These are phyloP conservation scores for Globicephala melas DNA, from an alignment of 2,113 vertebrate species.

Conservation along the genomic window DNA sequence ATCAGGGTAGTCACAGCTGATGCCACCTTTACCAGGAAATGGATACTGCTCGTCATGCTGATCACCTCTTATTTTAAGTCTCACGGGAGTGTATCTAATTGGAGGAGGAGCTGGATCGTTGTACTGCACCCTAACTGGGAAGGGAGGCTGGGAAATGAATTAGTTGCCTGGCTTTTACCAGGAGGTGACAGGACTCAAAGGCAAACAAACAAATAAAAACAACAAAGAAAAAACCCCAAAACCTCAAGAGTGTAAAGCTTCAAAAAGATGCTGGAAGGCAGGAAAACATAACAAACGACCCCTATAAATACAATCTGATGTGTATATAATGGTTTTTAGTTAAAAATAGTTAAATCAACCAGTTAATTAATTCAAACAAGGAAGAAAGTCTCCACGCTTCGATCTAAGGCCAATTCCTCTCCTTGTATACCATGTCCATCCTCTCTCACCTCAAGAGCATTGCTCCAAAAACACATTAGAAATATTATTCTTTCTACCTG, in stretches of 20 bases:
- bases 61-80: background rate
- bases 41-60: background rate
- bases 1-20: background rate
- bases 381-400: background rate
- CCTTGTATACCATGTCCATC: background rate
- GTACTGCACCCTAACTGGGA: background rate
- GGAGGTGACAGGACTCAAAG: background rate
- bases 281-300: background rate
- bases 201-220: background rate
- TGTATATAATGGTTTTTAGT: background rate
- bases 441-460: background rate
- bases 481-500: background rate
- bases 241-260: background rate
- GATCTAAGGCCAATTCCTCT: background rate
- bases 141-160: background rate
- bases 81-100: background rate
- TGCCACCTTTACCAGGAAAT: background rate
- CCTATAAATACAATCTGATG: background rate
- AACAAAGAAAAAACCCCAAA: background rate
- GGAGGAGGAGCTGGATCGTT: background rate
- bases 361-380: background rate
- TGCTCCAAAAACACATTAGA: background rate
- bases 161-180: background rate
- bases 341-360: background rate
- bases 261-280: constrained; percentile 9